Evolutionary conservation across 2,113 vertebrate genomes (phyloP).

Genomic region (Siphamia tubifer): DNA sequence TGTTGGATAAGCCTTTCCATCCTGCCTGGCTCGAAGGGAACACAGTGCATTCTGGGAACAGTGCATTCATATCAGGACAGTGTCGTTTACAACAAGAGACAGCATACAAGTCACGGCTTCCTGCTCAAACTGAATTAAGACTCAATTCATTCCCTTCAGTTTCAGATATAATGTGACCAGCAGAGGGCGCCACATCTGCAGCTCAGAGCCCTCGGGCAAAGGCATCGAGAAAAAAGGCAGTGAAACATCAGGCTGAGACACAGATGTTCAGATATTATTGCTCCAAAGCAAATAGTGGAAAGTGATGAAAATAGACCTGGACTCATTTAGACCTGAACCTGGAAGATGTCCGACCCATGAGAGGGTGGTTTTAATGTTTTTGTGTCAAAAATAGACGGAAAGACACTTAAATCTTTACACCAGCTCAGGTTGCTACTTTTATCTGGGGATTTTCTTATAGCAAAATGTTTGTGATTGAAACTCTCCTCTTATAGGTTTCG

Average conservation of each 20-base stretch:
- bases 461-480: no score
- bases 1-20: no score
- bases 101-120: background rate
- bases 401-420: no score
- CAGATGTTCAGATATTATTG: background rate
- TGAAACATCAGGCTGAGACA: background rate
- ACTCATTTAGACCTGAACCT: no score
- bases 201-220: background rate
- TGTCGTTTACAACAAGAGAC: conserved; percentile 25
- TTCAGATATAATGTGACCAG: background rate
- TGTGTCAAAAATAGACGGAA: no score
- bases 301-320: background rate
- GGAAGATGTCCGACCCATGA: no score
- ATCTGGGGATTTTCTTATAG: no score
- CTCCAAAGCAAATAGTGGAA: background rate
- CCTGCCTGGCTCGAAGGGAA: background rate
- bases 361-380: no score
- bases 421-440: no score
- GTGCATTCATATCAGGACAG: conserved; percentile 46
- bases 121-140: background rate
- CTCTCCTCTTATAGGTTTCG: no score
- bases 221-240: no score
- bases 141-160: background rate
- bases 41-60: conserved; percentile 65
- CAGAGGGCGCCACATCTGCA: background rate